Conservation (phyloP, 2,113 vertebrate genomes). For the Paradoxurus hermaphroditus region DNA sequence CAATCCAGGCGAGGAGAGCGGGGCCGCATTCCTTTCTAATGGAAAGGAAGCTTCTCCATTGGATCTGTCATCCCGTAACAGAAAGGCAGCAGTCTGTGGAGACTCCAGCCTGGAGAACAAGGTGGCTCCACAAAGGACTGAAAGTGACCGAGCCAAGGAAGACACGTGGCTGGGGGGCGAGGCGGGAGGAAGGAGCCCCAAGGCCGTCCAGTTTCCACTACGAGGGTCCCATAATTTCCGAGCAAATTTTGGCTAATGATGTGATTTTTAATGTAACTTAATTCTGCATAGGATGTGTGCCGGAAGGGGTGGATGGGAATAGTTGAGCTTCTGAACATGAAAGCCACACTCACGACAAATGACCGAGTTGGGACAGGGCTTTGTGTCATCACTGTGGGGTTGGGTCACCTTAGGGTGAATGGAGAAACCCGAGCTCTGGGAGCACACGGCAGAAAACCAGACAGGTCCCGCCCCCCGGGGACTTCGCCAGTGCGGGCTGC, state of each 20-base stretch:
- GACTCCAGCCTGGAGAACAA: background rate
- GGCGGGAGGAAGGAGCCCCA: fast-evolving
- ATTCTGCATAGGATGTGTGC: background rate
- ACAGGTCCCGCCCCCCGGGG: fast-evolving
- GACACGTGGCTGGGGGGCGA: fast-evolving
- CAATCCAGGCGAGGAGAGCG: background rate
- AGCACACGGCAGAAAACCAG: background rate
- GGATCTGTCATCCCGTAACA: background rate
- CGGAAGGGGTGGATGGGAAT: background rate
- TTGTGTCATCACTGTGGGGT: fast-evolving
- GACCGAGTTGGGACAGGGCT: fast-evolving
- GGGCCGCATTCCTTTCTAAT: fast-evolving
- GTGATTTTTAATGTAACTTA: too few species aligned
- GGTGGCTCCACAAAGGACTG: background rate
- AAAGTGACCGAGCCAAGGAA: background rate
- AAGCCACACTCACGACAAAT: fast-evolving
- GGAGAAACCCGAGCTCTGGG: background rate
- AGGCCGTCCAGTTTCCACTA: too few species aligned
- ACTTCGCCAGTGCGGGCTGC: background rate
- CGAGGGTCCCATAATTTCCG: fast-evolving
- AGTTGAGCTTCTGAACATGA: background rate
- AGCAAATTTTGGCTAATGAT: too few species aligned
- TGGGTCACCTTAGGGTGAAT: fast-evolving
- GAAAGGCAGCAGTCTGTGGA: fast-evolving
- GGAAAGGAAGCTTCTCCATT: background rate